Percentiles rank a stretch among this genome's conserved stretches.
These are phyloP conservation scores for Amphibalanus amphitrite DNA, from an alignment of 1,140 invertebrate species.

Conservation along the genomic window DNA sequence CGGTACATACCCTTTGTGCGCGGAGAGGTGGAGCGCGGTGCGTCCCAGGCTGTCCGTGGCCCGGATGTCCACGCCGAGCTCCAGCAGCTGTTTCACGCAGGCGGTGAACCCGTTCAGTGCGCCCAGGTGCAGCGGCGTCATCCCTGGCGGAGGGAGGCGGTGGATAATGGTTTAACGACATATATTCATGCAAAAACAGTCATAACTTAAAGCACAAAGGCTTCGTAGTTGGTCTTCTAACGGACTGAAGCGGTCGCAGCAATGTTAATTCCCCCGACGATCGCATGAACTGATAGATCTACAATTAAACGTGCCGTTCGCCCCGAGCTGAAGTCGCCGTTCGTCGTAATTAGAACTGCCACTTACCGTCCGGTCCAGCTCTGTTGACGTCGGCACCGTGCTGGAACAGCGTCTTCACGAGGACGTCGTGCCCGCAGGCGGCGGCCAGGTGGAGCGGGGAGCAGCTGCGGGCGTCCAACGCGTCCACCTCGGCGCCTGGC, in stretches of 20 bases:
- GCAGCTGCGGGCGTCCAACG: conserved; percentile 39
- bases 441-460: conserved; percentile 47
- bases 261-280: too few species aligned
- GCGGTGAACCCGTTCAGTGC: conserved; percentile 38
- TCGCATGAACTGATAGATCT: too few species aligned
- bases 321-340: too few species aligned
- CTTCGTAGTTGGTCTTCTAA: too few species aligned
- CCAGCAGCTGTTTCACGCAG: conserved; percentile 34
- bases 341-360: too few species aligned
- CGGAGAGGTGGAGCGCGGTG: conserved; percentile 37
- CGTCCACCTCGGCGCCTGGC: conserved; percentile 25
- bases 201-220: too few species aligned
- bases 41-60: conserved; percentile 32
- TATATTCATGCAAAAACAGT: too few species aligned
- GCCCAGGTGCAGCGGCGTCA: conserved; percentile 42
- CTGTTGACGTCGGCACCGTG: conserved; percentile 11
- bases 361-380: neutral
- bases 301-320: too few species aligned
- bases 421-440: conserved; percentile 36
- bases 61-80: conserved; percentile 30
- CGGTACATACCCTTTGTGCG: conserved; percentile 33
- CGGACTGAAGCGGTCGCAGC: too few species aligned
- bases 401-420: conserved; percentile 29
- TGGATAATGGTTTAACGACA: too few species aligned
- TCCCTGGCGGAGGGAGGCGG: conserved; percentile 30